phyloP scores from a whole-genome alignment of 2,797 vertebrate genomes.

The Pantherophis vulpinus region DNA sequence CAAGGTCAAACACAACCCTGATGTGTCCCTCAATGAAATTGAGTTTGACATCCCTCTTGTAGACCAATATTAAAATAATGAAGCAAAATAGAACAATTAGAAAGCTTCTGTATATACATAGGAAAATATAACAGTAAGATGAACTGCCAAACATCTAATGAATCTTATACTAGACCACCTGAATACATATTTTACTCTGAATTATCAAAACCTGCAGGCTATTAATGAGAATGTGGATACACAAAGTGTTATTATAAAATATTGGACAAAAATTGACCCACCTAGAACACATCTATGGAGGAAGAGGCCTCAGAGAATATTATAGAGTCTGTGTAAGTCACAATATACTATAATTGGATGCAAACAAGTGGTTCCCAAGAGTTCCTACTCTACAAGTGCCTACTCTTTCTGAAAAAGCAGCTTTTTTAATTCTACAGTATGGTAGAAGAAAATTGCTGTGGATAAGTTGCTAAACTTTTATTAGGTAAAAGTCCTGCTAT shows the following conservation, averaged over 20 bases:
- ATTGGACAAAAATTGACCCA: not conserved
- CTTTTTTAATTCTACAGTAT: not conserved
- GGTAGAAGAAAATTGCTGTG: not conserved
- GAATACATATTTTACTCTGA: not conserved
- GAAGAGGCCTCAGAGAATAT: not conserved
- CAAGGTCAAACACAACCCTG: no score
- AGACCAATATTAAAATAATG: not conserved
- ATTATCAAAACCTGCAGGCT: not conserved
- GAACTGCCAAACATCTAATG: not conserved
- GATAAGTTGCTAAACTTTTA: not conserved
- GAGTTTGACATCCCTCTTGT: no score
- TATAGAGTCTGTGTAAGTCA: not conserved
- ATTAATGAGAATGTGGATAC: not conserved
- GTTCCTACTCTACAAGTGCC: not conserved
- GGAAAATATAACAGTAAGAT: not conserved
- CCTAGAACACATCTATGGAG: not conserved
- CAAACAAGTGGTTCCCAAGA: not conserved
- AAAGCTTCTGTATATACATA: not conserved
- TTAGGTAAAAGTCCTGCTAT: not conserved
- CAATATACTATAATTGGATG: not conserved
- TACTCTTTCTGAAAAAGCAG: not conserved
- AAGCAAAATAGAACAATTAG: not conserved
- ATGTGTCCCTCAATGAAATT: no score
- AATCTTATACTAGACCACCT: not conserved
- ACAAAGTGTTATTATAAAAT: not conserved